phyloP scores from a whole-genome alignment of 30 jellyfish, hydroid and myxozoan species.

The Catostylus mosaicus region DNA sequence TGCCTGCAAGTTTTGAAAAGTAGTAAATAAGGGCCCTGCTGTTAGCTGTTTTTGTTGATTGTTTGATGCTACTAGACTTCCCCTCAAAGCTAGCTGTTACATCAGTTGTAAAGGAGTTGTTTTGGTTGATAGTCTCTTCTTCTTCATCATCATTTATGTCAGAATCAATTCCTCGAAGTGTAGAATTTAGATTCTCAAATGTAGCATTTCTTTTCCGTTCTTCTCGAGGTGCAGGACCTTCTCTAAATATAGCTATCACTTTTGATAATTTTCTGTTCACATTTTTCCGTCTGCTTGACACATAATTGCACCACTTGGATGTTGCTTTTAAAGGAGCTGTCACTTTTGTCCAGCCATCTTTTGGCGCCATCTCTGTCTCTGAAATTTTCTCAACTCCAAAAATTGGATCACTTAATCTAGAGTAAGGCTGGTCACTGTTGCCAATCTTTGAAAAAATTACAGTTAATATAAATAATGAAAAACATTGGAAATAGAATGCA shows the following conservation, averaged over 20 bases:
- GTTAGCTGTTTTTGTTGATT: conserved; percentile 25
- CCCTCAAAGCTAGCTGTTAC: conserved; percentile 7
- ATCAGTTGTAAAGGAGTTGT: conserved; percentile 7
- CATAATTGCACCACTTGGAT: conserved; percentile 70
- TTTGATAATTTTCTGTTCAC: background rate
- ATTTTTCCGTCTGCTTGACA: conserved; percentile 43
- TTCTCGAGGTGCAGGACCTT: conserved; percentile 70
- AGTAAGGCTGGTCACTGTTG: conserved; percentile 7
- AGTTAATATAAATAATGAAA: no score
- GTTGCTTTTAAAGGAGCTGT: conserved; percentile 30
- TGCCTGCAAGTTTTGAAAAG: conserved; percentile 75
- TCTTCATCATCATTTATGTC: conserved; percentile 73
- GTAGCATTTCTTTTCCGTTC: conserved; percentile 18
- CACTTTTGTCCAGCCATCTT: conserved; percentile 43
- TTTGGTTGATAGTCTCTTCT: background rate
- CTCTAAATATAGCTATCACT: conserved; percentile 11
- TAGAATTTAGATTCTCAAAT: conserved; percentile 50
- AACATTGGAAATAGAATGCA: no score
- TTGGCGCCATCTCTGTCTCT: background rate
- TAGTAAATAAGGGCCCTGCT: conserved; percentile 66
- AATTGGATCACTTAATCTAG: background rate
- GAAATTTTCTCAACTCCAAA: background rate
- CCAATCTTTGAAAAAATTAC: conserved; percentile 2
- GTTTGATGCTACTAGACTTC: conserved; percentile 4
- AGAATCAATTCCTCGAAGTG: conserved; percentile 79